These are phyloP conservation scores for Bettongia penicillata DNA, from an alignment of 2,113 vertebrate species.

Conservation along the genomic window DNA sequence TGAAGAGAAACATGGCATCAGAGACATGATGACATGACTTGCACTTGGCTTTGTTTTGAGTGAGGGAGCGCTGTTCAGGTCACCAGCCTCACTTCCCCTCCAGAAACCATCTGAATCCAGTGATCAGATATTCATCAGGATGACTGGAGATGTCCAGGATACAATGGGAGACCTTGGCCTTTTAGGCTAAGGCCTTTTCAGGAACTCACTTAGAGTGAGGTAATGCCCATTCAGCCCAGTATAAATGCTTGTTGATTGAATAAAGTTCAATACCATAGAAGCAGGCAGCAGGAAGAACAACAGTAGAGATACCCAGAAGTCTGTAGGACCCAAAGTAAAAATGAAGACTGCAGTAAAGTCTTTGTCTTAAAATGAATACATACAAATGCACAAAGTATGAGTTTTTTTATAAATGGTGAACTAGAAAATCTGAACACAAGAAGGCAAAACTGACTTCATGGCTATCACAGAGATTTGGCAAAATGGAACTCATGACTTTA, in stretches of 20 bases:
- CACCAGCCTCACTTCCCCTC: too few species aligned
- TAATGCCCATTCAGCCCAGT: neutral
- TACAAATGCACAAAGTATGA: neutral
- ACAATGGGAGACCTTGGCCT: too few species aligned
- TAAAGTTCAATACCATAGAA: neutral
- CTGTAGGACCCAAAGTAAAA: neutral
- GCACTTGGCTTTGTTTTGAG: too few species aligned
- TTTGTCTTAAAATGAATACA: neutral
- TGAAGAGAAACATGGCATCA: too few species aligned
- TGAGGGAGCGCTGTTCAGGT: too few species aligned
- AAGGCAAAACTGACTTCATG: neutral
- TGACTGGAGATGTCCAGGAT: too few species aligned
- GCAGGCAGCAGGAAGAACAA: neutral
- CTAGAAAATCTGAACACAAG: neutral
- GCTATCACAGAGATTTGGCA: neutral
- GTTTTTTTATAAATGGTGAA: neutral
- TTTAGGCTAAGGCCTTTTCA: too few species aligned
- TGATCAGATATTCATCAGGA: too few species aligned
- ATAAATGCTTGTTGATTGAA: conserved; percentile 39
- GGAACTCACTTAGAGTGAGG: too few species aligned
- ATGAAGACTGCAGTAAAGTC: neutral
- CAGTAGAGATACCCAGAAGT: neutral
- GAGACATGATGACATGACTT: too few species aligned
- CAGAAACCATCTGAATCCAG: too few species aligned
- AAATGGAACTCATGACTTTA: neutral